Conservation (phyloP, 2,888 invertebrate species). For the Leptogaster cylindrica region DNA sequence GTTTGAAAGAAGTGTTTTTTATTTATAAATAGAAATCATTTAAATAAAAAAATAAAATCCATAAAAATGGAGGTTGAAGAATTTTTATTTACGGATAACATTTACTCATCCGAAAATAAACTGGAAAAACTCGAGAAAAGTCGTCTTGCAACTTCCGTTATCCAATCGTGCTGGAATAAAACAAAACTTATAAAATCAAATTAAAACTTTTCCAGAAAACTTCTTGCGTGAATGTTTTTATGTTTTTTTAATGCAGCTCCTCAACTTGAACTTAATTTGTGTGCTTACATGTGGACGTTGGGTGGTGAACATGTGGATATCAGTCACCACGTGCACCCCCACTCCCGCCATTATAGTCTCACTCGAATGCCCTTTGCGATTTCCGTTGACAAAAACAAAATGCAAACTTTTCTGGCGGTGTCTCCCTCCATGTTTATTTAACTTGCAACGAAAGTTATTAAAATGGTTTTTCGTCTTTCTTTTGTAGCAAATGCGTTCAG, state of each 20-base stretch:
- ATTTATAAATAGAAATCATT: no score
- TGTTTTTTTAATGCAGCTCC: slow-evolving; percentile 6
- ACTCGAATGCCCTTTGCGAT: slow-evolving; percentile 13
- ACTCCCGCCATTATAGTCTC: no score
- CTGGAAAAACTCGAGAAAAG: slow-evolving; percentile 1
- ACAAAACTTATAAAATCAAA: slow-evolving; percentile 26
- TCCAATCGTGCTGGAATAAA: background rate
- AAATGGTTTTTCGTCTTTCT: slow-evolving; percentile 23
- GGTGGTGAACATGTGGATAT: no score
- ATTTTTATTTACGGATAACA: background rate
- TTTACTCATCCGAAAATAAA: slow-evolving; percentile 14
- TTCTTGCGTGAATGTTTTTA: slow-evolving; percentile 17
- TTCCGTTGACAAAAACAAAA: slow-evolving; percentile 31
- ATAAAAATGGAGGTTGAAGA: no score
- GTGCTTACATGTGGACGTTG: background rate
- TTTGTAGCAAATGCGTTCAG: slow-evolving; percentile 45
- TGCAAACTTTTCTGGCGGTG: background rate
- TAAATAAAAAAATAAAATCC: no score
- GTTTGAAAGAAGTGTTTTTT: no score
- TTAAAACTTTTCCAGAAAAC: slow-evolving; percentile 25
- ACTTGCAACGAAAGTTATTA: slow-evolving; percentile 33
- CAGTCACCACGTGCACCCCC: background rate
- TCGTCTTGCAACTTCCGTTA: background rate
- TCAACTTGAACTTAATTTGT: slow-evolving; percentile 33
- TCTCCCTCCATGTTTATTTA: slow-evolving; percentile 11